Evolutionary conservation across 2,888 invertebrate species (phyloP), one percentile per base, ranked within the genome.

Genomic region (Dynastes hyllus): DNA sequence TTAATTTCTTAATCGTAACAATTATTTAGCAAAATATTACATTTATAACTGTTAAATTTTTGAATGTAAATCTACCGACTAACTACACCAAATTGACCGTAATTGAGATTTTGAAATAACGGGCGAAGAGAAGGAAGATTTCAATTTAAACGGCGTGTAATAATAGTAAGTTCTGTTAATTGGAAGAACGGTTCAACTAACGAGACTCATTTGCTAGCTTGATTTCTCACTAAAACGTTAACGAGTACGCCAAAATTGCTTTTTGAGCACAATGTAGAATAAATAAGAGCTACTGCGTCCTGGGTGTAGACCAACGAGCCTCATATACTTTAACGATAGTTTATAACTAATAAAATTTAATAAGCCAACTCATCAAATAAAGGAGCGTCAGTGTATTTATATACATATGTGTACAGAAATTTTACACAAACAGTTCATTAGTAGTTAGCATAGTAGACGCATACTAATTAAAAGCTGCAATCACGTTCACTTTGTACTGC

Each of bases 101-200:
- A 6, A 37, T 6, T 37, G 32, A 37, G 32, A 37, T 37, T 37
- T 37, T 37, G 32, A 37, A 5, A 37, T 37, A 37, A 37, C 32
- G 5, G 32, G 32, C 32, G 5, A 37, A 37, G 32, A 1, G 53
- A 16, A 53, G 55, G 40, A 73, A 63, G 0, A 71, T 55, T 53
- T 40, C 22, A 71, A 55, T 58, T 58, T 55, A 37, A 55, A 58
- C 40, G 6, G n/a, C 37, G 71, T 37, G 37, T 71, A 71, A 55
- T 71, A 58, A 37, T 55, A 16, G 16, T 4, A 37, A 37, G 22
- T 55, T 55, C 37, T 37, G 71, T 71, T 71, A 71, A 71, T 71
- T 71, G 71, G 37, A 71, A 13, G 37, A 71, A 71, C 71, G 55
- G 71, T 71, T 37, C 32, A n/a, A 22, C n/a, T 58, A 71, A 71